Percentiles rank a stretch among this genome's conserved stretches.
Evolutionary conservation across 2,113 vertebrate species (phyloP).

Genomic region (Lota lota): DNA sequence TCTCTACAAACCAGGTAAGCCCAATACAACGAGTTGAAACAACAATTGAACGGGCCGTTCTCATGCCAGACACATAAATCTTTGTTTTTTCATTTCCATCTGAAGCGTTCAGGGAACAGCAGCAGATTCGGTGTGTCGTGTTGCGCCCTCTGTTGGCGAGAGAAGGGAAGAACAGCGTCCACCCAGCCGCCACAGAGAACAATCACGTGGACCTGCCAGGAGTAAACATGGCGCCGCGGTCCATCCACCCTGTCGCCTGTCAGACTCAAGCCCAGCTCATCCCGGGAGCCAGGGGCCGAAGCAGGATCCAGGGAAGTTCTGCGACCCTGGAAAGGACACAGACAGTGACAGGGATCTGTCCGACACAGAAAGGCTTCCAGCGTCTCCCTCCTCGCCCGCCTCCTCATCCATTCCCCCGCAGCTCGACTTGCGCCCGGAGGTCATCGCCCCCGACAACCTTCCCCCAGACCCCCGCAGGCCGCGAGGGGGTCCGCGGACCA

Average conservation of each 20-base stretch:
- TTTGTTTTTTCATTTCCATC: neutral
- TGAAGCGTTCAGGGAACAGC: constrained; percentile 40
- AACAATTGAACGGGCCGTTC: neutral
- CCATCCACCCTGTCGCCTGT: constrained; percentile 4
- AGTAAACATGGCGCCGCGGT: constrained; percentile 20
- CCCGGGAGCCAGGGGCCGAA: neutral
- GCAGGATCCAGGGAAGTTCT: constrained; percentile 27
- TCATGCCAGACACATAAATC: too few species aligned
- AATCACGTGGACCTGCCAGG: constrained; percentile 2
- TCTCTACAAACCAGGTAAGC: constrained; percentile 41
- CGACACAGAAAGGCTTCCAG: constrained; percentile 79
- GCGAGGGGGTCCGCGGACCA: constrained; percentile 7
- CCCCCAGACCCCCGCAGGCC: constrained; percentile 21
- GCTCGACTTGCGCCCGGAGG: constrained; percentile 83
- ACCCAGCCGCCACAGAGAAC: constrained; percentile 11
- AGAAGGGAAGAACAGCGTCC: constrained; percentile 17
- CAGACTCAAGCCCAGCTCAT: constrained; percentile 12
- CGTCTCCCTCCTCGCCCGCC: constrained; percentile 51
- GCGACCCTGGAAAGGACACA: constrained; percentile 57
- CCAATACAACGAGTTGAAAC: neutral
- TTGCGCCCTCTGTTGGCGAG: constrained; percentile 2
- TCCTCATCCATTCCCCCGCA: constrained; percentile 72
- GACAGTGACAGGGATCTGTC: constrained; percentile 88
- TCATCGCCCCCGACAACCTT: constrained; percentile 63
- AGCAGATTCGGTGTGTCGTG: constrained; percentile 11